Base-by-base conservation (phyloP, 2,797 vertebrate species). In the Mormyrops boulengeri region DNA sequence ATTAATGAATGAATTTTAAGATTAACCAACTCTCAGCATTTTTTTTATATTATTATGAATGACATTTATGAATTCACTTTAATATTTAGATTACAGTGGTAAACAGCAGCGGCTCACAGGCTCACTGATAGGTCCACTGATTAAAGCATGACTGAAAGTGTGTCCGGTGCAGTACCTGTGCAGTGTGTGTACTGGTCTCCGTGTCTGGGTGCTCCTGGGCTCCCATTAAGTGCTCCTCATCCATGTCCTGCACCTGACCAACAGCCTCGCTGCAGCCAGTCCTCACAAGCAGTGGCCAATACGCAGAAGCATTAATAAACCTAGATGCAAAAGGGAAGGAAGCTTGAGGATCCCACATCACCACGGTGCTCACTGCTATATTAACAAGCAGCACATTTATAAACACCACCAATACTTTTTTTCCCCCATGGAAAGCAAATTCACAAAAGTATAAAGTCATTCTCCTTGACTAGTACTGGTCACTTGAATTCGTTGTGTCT, bases 171-270 rank as follows among this genome's bases (percentile, higher is more conserved):
- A 5, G 69, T 62, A 87, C 89, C 89, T 87, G 62, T 22, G 88
- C 91, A 82, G 55, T 92, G 89, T n/a, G n/a, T 87, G 91, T 91
- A 85, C 92, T 80, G 91, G 62, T 91, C 88, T 57, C 93, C 80
- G 87, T 90, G 92, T 92, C 69, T 90, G 95, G 91, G 60, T 94
- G 92, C 88, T 91, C 1, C 91, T 89, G 88, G 84, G 50, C 84
- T 91, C 89, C 94, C 93, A 93, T 94, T 88, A 88, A 85, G 90
- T 89, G 60, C 2, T 34, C 91, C 92, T 92, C 91, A 93, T 93
- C 93, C 94, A 92, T 95, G 91, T 93, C 91, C 93, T 90, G 89
- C 62, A 91, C 89, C 95, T 96, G 91, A 88, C 94, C 94, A 91
- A 92, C 38, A 93, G 73, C 17, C 41, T 8, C 7, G 41, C 47